A percentile compares a stretch with the other conserved stretches of the same genome.
Evolutionary conservation across 2,113 vertebrate species (phyloP).

Genomic region (Himantopus leucocephalus): DNA sequence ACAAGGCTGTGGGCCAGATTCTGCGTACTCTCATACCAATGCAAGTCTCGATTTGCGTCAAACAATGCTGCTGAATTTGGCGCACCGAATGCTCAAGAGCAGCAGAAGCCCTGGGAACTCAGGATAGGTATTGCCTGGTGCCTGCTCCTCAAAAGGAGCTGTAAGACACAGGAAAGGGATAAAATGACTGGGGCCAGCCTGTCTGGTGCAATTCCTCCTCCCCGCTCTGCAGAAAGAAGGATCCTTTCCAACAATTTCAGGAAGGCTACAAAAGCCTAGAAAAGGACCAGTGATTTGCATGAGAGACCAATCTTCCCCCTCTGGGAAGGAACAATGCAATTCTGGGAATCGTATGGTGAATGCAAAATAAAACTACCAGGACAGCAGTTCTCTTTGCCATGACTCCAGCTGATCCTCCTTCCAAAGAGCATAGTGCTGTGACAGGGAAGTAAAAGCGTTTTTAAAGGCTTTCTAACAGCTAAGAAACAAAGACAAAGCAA

Average conservation of each 20-base stretch:
- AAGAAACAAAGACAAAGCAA: constrained; percentile 55
- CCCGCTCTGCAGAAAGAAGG: background rate
- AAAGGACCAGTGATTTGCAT: constrained; percentile 68
- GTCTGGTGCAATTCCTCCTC: constrained; percentile 49
- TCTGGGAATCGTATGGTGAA: constrained; percentile 46
- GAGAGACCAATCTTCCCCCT: constrained; percentile 54
- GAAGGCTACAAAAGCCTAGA: constrained; percentile 57
- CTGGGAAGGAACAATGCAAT: constrained; percentile 59
- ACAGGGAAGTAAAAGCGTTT: constrained; percentile 52
- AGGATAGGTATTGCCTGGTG: constrained; percentile 19
- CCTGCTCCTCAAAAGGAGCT: constrained; percentile 17
- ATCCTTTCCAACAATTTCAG: constrained; percentile 54
- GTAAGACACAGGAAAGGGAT: constrained; percentile 53
- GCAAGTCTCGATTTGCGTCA: background rate
- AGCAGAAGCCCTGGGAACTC: constrained; percentile 11
- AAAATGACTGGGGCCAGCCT: constrained; percentile 53
- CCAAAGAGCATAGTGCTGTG: constrained; percentile 30
- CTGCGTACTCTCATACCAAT: background rate
- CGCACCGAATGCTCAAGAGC: background rate
- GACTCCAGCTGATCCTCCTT: constrained; percentile 58
- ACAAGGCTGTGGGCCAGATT: background rate
- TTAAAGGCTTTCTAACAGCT: constrained; percentile 45
- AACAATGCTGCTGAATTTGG: constrained; percentile 8
- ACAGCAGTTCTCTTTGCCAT: constrained; percentile 60
- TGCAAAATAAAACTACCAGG: constrained; percentile 51